Percentiles rank a stretch among this genome's conserved stretches.
These are phyloP conservation scores for Monopterus albus DNA, from an alignment of 2,113 vertebrate species.

Conservation along the genomic window DNA sequence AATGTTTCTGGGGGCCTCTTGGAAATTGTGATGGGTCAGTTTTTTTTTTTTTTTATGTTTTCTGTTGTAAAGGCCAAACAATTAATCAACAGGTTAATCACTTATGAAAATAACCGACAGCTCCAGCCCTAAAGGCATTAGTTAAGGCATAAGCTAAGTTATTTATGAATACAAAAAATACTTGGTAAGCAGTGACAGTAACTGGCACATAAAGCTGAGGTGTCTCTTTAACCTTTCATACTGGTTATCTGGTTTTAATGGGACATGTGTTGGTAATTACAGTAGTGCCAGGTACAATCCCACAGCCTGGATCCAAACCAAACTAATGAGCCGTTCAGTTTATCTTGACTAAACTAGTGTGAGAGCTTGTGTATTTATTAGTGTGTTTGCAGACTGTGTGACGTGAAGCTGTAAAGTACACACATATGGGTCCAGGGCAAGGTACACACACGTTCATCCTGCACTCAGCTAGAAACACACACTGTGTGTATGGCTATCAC, in stretches of 20 bases:
- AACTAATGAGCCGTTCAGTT: slow-evolving; percentile 34
- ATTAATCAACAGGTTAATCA: no score
- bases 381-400: slow-evolving; percentile 2
- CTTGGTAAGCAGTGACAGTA: no score
- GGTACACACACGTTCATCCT: slow-evolving; percentile 40
- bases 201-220: background rate
- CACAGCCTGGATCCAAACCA: slow-evolving; percentile 6
- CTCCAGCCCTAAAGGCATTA: no score
- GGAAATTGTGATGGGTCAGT: no score
- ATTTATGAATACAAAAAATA: no score
- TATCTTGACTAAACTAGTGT: slow-evolving; percentile 11
- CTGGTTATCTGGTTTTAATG: slow-evolving; percentile 11
- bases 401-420: slow-evolving; percentile 33
- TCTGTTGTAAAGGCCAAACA: no score
- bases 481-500: background rate
- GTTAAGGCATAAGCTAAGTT: no score
- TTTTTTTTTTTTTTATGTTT: no score
- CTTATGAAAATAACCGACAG: no score
- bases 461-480: background rate
- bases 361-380: slow-evolving; percentile 15
- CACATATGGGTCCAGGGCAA: slow-evolving; percentile 55
- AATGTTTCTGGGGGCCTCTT: no score
- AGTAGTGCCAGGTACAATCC: background rate
- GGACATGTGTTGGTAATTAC: slow-evolving; percentile 30
- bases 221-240: slow-evolving; percentile 4